Conservation (phyloP, 2,113 vertebrate species). For the Oryctolagus cuniculus region mOryCun1.1 NC_091453.1:56028501-56029000, state of each 20-base stretch:
- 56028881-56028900: neutral
- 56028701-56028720: neutral
- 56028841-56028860: neutral
- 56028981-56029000: neutral
- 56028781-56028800: neutral
- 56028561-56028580: neutral
- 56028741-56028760: neutral
- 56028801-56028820: neutral
- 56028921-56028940: neutral
- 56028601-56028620: neutral
- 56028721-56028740: neutral
- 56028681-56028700: neutral
- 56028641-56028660: neutral
- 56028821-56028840: neutral
- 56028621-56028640: neutral
- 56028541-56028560: neutral
- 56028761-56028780: neutral
- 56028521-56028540: neutral
- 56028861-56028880: neutral
- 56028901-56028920: neutral
- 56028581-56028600: neutral
- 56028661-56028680: neutral
- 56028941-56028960: neutral
- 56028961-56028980: neutral
- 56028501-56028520: neutral